Evolutionary conservation across 2,888 invertebrate genomes (phyloP).

Genomic region (Cantharis flavilabris): DNA sequence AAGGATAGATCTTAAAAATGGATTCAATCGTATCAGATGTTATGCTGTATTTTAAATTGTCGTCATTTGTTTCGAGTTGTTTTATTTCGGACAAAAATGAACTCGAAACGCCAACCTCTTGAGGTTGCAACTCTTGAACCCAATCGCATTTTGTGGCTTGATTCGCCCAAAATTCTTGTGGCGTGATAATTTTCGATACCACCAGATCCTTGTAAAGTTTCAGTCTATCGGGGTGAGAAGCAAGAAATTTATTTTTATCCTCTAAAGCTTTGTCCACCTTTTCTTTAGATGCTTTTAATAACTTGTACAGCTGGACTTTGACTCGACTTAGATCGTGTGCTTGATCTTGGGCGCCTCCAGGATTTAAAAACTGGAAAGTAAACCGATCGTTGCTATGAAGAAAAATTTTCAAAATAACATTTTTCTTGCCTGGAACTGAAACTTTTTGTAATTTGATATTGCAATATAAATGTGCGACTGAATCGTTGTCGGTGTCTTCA

Average conservation of each 20-base stretch:
- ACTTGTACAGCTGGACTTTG: conserved; percentile 56
- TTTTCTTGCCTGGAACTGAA: conserved; percentile 94
- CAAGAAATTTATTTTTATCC: no score
- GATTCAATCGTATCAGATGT: conserved; percentile 96
- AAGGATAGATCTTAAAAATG: conserved; percentile 98
- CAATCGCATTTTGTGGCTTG: conserved; percentile 79
- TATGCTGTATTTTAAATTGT: conserved; percentile 84
- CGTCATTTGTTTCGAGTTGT: conserved; percentile 90
- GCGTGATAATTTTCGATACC: conserved; percentile 90
- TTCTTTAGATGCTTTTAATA: no score
- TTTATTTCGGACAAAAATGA: conserved; percentile 91
- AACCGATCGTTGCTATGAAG: conserved; percentile 91
- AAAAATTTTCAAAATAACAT: conserved; percentile 97
- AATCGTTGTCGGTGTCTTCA: conserved; percentile 75
- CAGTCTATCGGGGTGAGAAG: conserved; percentile 84
- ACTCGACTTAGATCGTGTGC: conserved; percentile 90
- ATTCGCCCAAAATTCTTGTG: conserved; percentile 98
- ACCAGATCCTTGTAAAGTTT: conserved; percentile 97
- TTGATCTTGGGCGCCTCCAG: conserved; percentile 80
- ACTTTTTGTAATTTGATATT: conserved; percentile 97
- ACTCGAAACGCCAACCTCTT: conserved; percentile 82
- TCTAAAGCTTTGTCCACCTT: no score
- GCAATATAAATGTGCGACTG: conserved; percentile 90
- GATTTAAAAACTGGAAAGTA: conserved; percentile 96
- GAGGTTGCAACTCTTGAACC: conserved; percentile 67